These are phyloP conservation scores for Stramonita haemastoma DNA, from an alignment of 2,888 invertebrate species.

Conservation along the genomic window DNA sequence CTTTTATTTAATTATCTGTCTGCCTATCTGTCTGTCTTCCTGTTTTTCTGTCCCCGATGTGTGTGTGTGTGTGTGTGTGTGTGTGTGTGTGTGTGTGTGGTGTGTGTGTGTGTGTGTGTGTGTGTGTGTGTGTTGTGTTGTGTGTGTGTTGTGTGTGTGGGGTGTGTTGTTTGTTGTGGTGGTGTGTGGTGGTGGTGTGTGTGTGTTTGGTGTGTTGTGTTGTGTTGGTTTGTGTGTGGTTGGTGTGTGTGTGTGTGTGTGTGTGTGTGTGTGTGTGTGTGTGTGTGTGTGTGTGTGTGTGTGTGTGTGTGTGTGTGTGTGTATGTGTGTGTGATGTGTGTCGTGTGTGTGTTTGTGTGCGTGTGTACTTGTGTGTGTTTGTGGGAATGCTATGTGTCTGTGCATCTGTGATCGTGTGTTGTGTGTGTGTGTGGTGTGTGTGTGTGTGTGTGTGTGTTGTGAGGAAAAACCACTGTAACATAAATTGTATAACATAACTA, in stretches of 20 bases:
- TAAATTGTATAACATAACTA: too few relatives aligned
- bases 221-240: too few relatives aligned
- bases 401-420: too few relatives aligned
- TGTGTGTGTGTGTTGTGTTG: too few relatives aligned
- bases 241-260: neutral
- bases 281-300: neutral
- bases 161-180: too few relatives aligned
- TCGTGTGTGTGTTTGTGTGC: neutral
- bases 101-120: neutral
- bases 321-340: neutral
- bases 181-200: too few relatives aligned
- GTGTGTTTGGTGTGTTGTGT: neutral
- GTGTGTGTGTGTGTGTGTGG: neutral
- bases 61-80: neutral
- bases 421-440: conserved; percentile 10
- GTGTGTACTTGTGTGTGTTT: neutral
- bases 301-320: conserved; percentile 11
- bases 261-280: conserved; percentile 10
- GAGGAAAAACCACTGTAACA: too few relatives aligned
- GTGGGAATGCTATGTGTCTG: too few relatives aligned
- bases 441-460: too few relatives aligned
- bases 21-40: too few relatives aligned
- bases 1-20: too few relatives aligned
- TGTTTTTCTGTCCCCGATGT: neutral
- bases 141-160: neutral